Evolutionary conservation across 2,888 invertebrate genomes (phyloP).

Genomic region (Oscheius myriophilus): DNA sequence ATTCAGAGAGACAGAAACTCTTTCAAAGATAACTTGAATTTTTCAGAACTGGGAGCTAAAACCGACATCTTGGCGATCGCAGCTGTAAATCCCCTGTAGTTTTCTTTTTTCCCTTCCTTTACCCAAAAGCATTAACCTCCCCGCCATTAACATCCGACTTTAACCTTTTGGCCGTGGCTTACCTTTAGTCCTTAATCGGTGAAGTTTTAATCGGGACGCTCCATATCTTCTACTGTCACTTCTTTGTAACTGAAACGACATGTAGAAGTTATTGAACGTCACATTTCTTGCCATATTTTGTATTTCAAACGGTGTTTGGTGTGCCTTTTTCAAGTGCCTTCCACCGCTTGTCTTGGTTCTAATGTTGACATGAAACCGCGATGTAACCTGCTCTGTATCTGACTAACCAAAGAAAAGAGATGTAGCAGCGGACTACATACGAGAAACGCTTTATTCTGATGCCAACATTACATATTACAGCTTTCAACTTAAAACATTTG

Average conservation of each 20-base stretch:
- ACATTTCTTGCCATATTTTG: slow-evolving; percentile 7
- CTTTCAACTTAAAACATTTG: slow-evolving; percentile 6
- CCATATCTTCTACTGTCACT: too few relatives aligned
- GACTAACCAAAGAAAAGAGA: slow-evolving; percentile 20
- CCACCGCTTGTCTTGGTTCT: background rate
- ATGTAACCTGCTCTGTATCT: slow-evolving; percentile 37
- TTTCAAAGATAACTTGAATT: too few relatives aligned
- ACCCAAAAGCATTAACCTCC: slow-evolving; percentile 16
- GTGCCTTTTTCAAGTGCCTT: background rate
- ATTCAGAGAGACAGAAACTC: too few relatives aligned
- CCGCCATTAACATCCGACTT: slow-evolving; percentile 27
- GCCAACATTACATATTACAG: slow-evolving; percentile 30
- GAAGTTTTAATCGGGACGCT: background rate
- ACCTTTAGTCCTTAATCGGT: background rate
- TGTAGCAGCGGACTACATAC: slow-evolving; percentile 35
- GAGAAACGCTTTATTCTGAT: slow-evolving; percentile 35
- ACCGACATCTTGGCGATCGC: slow-evolving; percentile 8
- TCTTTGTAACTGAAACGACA: too few relatives aligned
- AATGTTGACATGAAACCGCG: slow-evolving; percentile 29
- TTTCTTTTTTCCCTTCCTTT: slow-evolving; percentile 15
- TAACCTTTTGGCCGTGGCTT: slow-evolving; percentile 26
- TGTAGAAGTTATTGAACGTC: background rate
- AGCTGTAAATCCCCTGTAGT: slow-evolving; percentile 30
- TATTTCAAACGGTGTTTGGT: slow-evolving; percentile 7
- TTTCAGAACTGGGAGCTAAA: slow-evolving; percentile 13